Conservation (phyloP, 2,113 vertebrate genomes). For the Meles meles region DNA sequence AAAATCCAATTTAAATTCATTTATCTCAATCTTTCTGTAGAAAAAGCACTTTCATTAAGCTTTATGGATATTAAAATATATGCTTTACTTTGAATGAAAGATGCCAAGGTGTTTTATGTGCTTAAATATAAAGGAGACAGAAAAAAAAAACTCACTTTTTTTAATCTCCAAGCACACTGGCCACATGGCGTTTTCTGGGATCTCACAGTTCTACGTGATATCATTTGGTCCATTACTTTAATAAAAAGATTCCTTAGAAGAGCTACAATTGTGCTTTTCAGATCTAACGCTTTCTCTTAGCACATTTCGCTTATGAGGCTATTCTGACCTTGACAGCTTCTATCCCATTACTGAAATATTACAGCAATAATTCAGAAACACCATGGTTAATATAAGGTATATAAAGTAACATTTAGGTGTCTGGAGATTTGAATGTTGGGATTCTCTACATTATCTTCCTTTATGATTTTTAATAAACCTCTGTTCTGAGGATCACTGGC, state of each 20-base stretch:
- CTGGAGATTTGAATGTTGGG: constrained; percentile 51
- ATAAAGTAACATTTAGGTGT: constrained; percentile 57
- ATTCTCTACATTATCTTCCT: constrained; percentile 62
- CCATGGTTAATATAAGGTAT: constrained; percentile 43
- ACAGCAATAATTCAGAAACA: constrained; percentile 65
- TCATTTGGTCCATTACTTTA: constrained; percentile 27
- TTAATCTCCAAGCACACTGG: neutral
- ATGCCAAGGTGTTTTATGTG: neutral
- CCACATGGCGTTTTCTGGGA: neutral
- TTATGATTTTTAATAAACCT: constrained; percentile 61
- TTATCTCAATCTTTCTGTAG: neutral
- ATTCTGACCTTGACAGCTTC: constrained; percentile 61
- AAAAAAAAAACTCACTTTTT: neutral
- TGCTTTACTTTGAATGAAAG: neutral
- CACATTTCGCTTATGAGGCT: constrained; percentile 26
- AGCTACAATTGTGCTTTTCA: constrained; percentile 36
- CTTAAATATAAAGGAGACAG: neutral
- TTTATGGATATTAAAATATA: constrained; percentile 19
- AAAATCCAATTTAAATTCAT: neutral
- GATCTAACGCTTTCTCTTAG: constrained; percentile 35
- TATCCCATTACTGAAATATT: constrained; percentile 70
- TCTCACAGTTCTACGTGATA: neutral
- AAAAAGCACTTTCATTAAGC: neutral
- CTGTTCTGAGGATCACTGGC: constrained; percentile 52
- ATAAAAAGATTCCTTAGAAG: constrained; percentile 30